These are phyloP conservation scores for Diplolepis rosae DNA, from an alignment of 2,888 invertebrate species.

Conservation along the genomic window DNA sequence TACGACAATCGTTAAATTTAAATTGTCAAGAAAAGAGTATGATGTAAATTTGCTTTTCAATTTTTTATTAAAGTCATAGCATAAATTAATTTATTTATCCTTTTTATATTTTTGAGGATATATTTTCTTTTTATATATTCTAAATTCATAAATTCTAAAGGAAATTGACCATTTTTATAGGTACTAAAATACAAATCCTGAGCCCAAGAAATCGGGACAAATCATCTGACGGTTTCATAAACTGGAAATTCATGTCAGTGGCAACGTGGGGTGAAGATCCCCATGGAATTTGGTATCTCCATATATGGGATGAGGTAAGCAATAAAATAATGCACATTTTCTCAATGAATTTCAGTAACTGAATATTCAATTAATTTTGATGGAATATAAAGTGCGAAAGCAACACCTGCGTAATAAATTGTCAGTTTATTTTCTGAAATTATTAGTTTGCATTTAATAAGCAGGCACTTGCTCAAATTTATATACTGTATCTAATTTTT, in stretches of 20 bases:
- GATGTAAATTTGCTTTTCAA: no score
- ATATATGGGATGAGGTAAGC: constrained; percentile 77
- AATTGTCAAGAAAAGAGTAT: no score
- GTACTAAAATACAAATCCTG: constrained; percentile 82
- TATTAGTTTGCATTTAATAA: background rate
- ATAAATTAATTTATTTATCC: no score
- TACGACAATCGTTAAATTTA: background rate
- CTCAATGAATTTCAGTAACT: background rate
- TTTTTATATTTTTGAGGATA: no score
- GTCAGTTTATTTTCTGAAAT: background rate
- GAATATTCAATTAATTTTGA: background rate
- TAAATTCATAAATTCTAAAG: no score
- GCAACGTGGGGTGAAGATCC: constrained; percentile 94
- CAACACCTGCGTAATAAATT: background rate
- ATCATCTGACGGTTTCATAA: constrained; percentile 82
- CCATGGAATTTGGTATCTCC: constrained; percentile 80
- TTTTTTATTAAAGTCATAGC: no score
- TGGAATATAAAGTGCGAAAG: background rate
- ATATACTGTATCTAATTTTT: constrained; percentile 20
- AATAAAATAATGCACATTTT: constrained; percentile 71
- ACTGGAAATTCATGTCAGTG: constrained; percentile 93
- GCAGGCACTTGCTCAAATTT: background rate
- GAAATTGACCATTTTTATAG: constrained; percentile 70
- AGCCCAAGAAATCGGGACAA: constrained; percentile 82
- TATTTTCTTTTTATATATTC: no score